phyloP scores from a whole-genome alignment of 30 jellyfish, hydroid and myxozoan genomes.

The Turritopsis dohrnii region DNA sequence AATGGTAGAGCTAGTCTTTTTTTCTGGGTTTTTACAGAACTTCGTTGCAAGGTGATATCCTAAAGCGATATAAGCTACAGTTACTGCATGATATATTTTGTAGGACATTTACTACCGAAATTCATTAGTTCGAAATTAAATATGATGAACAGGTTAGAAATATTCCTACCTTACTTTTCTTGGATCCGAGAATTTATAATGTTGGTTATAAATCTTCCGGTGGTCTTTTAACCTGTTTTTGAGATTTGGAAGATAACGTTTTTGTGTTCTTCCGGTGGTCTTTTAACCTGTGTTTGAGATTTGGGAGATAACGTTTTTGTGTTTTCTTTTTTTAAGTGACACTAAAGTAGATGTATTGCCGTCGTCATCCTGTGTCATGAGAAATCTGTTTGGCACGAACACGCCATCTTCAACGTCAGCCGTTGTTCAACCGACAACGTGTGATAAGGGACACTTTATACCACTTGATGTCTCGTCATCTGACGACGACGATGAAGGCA shows the following conservation, averaged over 20 bases:
- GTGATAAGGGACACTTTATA: not conserved
- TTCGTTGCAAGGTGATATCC: not conserved
- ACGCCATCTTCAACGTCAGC: not conserved
- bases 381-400: conserved; percentile 4
- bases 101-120: conserved; percentile 26
- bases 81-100: not conserved
- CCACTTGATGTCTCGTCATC: conserved; percentile 13
- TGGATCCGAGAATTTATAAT: not conserved
- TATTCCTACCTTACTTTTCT: no score
- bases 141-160: not conserved
- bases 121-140: conserved; percentile 8
- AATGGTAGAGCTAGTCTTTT: not conserved
- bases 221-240: not conserved
- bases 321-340: conserved; percentile 2
- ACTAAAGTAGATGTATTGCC: not conserved
- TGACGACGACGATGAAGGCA: conserved; percentile 10
- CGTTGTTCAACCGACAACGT: not conserved
- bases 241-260: not conserved
- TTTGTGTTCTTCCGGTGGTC: not conserved
- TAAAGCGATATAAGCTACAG: not conserved
- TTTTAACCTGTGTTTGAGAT: not conserved
- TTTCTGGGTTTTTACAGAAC: not conserved
- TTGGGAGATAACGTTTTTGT: not conserved
- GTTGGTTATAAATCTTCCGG: not conserved
- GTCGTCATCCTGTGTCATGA: not conserved